Percentiles rank a stretch among this genome's conserved stretches.
Conservation (phyloP, 2,888 invertebrate genomes). For the Gymnocheta viridis region DNA sequence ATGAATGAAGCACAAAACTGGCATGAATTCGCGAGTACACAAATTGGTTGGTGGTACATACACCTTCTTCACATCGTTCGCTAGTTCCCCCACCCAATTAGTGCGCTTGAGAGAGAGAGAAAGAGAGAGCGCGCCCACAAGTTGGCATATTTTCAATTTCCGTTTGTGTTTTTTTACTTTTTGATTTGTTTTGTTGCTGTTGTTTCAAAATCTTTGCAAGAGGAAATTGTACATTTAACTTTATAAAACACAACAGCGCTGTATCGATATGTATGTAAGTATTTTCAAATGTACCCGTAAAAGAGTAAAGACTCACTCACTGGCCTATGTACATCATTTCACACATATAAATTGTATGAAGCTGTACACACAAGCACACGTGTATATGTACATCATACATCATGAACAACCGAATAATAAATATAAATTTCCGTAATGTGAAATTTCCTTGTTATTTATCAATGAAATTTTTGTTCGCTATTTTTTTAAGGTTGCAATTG, state of each 20-base stretch:
- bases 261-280: too few relatives aligned
- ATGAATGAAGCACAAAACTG: constrained; percentile 77
- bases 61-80: constrained; percentile 23
- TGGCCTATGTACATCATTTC: constrained; percentile 57
- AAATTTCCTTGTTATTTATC: constrained; percentile 70
- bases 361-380: neutral
- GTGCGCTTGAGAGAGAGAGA: constrained; percentile 3
- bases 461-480: constrained; percentile 67
- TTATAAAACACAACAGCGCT: constrained; percentile 5
- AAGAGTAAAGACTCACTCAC: constrained; percentile 39
- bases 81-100: constrained; percentile 29
- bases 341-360: constrained; percentile 8
- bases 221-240: constrained; percentile 54
- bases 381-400: neutral
- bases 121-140: constrained; percentile 78
- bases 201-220: constrained; percentile 49
- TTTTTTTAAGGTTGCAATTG: constrained; percentile 64
- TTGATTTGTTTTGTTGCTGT: constrained; percentile 28
- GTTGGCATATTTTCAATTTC: constrained; percentile 81
- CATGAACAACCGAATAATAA: constrained; percentile 18
- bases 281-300: constrained; percentile 11
- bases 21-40: constrained; percentile 73
- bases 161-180: constrained; percentile 73
- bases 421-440: constrained; percentile 49
- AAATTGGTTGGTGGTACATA: constrained; percentile 20